phyloP scores from a whole-genome alignment of 2,888 invertebrate species.

The Camptogramma bilineatum region DNA sequence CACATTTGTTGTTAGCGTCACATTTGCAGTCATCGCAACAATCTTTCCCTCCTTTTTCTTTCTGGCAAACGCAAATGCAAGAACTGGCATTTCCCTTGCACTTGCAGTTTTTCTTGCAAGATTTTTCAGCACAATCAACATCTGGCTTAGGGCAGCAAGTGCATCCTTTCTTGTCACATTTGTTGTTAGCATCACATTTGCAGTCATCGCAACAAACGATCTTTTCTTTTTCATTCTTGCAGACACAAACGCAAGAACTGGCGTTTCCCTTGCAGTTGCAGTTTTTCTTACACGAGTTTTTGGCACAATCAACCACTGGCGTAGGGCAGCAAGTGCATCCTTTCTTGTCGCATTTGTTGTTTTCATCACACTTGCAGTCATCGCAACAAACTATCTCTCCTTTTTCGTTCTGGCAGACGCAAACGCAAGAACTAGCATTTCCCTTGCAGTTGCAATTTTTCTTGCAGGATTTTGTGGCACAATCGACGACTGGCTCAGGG shows the following conservation, averaged over 20 bases:
- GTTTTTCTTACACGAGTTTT: background rate
- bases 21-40: slow-evolving; percentile 48
- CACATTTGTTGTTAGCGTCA: slow-evolving; percentile 42
- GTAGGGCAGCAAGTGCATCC: slow-evolving; percentile 39
- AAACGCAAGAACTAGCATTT: slow-evolving; percentile 49
- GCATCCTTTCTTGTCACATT: background rate
- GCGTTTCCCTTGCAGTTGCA: slow-evolving; percentile 43
- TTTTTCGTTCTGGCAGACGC: slow-evolving; percentile 49
- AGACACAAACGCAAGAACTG: slow-evolving; percentile 50
- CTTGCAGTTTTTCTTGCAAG: slow-evolving; percentile 12
- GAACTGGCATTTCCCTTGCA: slow-evolving; percentile 2
- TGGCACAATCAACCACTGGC: background rate
- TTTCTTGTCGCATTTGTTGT: slow-evolving; percentile 43
- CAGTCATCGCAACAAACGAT: slow-evolving; percentile 40
- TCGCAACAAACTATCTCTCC: slow-evolving; percentile 40
- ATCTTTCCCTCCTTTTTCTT: slow-evolving; percentile 14
- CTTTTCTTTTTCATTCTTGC: slow-evolving; percentile 43
- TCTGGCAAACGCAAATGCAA: slow-evolving; percentile 34
- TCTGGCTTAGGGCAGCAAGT: background rate
- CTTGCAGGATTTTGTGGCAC: background rate
- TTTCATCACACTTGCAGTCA: slow-evolving; percentile 46
- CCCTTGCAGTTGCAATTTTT: background rate
- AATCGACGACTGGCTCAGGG: slow-evolving; percentile 1
- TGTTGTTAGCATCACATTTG: background rate
- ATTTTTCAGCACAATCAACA: background rate